Evolutionary conservation across 2,888 invertebrate genomes (phyloP).

Genomic region (Lissonota sp.): DNA sequence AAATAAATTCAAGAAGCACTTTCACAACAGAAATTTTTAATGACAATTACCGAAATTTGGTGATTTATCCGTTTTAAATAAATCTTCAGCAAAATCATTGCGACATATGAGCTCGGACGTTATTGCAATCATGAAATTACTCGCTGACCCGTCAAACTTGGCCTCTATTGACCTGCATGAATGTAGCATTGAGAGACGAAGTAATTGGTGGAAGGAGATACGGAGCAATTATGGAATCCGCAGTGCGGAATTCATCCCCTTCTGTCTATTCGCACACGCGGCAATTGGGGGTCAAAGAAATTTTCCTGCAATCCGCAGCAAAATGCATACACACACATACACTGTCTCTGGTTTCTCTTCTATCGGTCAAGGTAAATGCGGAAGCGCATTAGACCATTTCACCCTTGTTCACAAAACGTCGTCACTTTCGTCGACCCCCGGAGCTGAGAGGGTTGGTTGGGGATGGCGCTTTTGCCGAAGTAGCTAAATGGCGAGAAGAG

Average conservation of each 20-base stretch:
- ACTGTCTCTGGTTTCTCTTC: constrained; percentile 75
- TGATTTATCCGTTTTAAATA: too few species aligned
- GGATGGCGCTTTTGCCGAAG: constrained; percentile 51
- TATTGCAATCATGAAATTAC: neutral
- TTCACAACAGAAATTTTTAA: too few species aligned
- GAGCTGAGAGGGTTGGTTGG: constrained; percentile 37
- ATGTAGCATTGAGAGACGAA: constrained; percentile 1
- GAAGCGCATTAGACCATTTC: constrained; percentile 76
- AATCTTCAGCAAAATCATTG: too few species aligned
- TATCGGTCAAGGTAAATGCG: constrained; percentile 82
- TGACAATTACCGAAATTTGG: too few species aligned
- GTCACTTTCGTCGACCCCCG: neutral
- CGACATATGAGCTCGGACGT: neutral
- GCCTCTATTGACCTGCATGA: neutral
- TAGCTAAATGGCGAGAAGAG: constrained; percentile 58
- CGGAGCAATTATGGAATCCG: constrained; percentile 62
- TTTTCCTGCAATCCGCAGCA: constrained; percentile 66
- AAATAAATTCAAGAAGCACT: too few species aligned
- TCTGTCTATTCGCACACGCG: constrained; percentile 44
- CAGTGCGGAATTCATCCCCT: constrained; percentile 57
- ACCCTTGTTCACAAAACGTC: neutral
- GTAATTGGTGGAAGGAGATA: constrained; percentile 11
- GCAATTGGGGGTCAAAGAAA: constrained; percentile 64
- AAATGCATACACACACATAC: too few species aligned
- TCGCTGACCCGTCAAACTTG: neutral